These are phyloP conservation scores for Lepidurus arcticus DNA, from an alignment of 1,140 invertebrate species.

Conservation along the genomic window DNA sequence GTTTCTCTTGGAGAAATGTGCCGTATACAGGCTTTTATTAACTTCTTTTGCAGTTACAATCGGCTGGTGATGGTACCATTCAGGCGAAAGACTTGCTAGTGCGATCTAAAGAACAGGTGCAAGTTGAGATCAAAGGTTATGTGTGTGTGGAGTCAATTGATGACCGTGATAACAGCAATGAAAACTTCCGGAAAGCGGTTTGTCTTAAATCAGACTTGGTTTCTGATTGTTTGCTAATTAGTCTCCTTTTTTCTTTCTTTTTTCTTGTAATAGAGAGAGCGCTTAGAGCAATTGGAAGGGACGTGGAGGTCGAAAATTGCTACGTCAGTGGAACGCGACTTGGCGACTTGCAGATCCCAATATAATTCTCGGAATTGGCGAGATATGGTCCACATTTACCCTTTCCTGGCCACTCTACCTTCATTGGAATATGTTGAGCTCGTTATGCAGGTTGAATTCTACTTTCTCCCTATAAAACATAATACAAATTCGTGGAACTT, in stretches of 20 bases:
- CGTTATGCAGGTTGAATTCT: constrained; percentile 45
- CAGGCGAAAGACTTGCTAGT: constrained; percentile 51
- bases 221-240: not conserved
- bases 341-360: constrained; percentile 53
- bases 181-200: constrained; percentile 32
- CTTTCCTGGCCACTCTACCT: constrained; percentile 64
- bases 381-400: constrained; percentile 57
- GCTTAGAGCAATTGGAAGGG: constrained; percentile 55
- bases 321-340: constrained; percentile 59
- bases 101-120: constrained; percentile 56
- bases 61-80: constrained; percentile 40
- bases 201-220: constrained; percentile 23
- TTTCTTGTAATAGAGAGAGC: constrained; percentile 46
- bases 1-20: constrained; percentile 30
- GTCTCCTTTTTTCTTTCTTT: not conserved
- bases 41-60: not conserved
- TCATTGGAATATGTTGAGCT: constrained; percentile 59
- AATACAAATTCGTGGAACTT: constrained; percentile 20
- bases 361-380: constrained; percentile 44
- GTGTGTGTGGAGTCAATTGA: constrained; percentile 62
- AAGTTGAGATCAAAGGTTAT: constrained; percentile 57
- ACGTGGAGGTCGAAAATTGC: constrained; percentile 58
- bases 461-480: not conserved
- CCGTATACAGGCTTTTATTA: not conserved
- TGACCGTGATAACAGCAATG: constrained; percentile 43